Percentiles rank a stretch among this genome's conserved stretches.
Evolutionary conservation across 2,113 vertebrate species (phyloP).

Genomic region (Cichladusa arquata): DNA sequence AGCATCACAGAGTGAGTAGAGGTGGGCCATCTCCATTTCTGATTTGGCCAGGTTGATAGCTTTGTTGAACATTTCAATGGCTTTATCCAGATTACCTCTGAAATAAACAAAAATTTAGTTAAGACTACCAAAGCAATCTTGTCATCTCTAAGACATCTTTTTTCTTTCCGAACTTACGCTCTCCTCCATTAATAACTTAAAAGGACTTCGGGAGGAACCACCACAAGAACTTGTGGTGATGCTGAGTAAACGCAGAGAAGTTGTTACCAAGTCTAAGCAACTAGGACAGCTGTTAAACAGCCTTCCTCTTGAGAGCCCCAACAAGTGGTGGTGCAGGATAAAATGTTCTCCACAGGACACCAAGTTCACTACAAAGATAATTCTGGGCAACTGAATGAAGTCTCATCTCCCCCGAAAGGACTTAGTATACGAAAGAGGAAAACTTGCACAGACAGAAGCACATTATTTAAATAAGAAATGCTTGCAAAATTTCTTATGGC

Average conservation of each 20-base stretch:
- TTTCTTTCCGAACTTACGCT: not conserved
- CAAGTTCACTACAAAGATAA: not conserved
- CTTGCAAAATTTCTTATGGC: not conserved
- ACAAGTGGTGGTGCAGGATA: rapidly evolving
- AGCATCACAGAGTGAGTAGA: constrained; percentile 96
- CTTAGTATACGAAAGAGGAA: not conserved
- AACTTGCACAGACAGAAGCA: not conserved
- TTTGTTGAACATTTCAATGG: constrained; percentile 99
- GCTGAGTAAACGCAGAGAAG: not conserved
- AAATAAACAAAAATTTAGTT: constrained; percentile 44
- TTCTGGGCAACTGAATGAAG: not conserved
- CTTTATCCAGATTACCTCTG: constrained; percentile 98
- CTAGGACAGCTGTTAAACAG: not conserved
- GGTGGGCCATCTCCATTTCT: constrained; percentile 99
- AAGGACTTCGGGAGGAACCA: not conserved
- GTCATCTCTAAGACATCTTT: not conserved
- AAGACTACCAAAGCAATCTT: not conserved
- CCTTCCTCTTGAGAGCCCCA: not conserved
- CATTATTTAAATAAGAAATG: not conserved
- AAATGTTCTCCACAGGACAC: not conserved
- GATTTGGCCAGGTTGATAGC: constrained; percentile 98
- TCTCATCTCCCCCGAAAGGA: not conserved
- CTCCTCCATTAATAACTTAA: not conserved
- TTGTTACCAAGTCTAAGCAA: not conserved
- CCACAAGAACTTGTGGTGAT: not conserved